Evolutionary conservation across 2,113 vertebrate species (phyloP), one percentile per base, ranked within the genome.

Genomic region (Chaetodon trifascialis): DNA sequence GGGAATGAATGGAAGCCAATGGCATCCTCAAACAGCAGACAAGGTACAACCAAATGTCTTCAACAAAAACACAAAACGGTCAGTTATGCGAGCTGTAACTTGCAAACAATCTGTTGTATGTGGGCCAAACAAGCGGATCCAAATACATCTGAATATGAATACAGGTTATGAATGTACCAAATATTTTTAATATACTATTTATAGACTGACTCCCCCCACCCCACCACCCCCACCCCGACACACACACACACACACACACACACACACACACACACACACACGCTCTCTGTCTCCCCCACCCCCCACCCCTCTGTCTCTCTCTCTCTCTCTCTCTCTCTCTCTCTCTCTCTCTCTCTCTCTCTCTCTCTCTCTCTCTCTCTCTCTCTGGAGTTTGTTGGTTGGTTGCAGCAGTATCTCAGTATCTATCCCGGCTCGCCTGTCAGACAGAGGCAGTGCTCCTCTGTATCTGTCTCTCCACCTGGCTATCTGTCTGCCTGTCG

Each of bases 391-490:
- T 89, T 87, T 55, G 80, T 69, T 70, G 79, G 76, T 81, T 59
- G 79, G 76, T 16, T 87, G 84, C 90, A 82, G 88, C 86, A 87
- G 76, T n/a, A 46, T 71, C 76, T 85, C 88, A 83, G 77, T 84
- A 63, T 78, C 69, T 71, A 40, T 68, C 78, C 64, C 76, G 49
- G 62, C 56, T 83, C 71, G 15, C 21, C 89, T 80, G 79, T 47
- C 76, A 63, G 56, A 83, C 87, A 62, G 64, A 83, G 55, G 60
- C 73, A 83, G 52, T 42, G 68, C 34, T 69, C 66, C 54, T 83
- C 66, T 7, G n/a, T n/a, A n/a, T n/a, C 42, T 11, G 11, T 44
- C 42, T 44, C 15, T 19, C 52, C 44, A 10, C 68, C 85, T 74
- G 5, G 42, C 58, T 63, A 11, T 67, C 52, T 54, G 49, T 54